Base-by-base conservation (phyloP, 2,797 vertebrate species). In the Rhadinocentrus ornatus region DNA sequence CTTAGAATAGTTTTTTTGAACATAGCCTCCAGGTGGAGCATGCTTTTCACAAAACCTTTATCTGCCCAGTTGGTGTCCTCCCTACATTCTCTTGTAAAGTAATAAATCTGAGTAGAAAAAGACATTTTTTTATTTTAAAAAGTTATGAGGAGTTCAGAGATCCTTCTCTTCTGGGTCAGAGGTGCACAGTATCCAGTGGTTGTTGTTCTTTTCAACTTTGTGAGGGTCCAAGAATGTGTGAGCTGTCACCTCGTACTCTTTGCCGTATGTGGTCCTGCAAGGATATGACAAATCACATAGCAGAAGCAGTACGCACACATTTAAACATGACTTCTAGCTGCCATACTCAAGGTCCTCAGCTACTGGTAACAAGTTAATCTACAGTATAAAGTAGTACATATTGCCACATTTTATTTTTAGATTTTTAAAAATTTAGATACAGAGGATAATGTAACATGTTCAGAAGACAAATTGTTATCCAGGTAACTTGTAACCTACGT, bases 131-230 rank as follows among this genome's bases (percentile, higher is more conserved):
- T 75, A 69, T 82, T 84, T 22, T 3, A 6, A 34, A 12, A 52
- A 3, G 0, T 39, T 37, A 55, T 32, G 41, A 53, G 66, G 79
- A 77, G 0, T 94, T 90, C 57, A 92, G 53, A 84, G 94, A 83
- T 20, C 85, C 81, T 50, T 76, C 13, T 84, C 52, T 12, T 86
- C 73, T 13, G 95, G 95, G 84, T 94, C 92, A 24, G 92, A 83
- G 11, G 95, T 96, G 69, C 96, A 93, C 44, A 98, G 63, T 34
- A 95, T 53, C 98, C 97, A 99, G 71, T 97, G 91, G 85, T 99
- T 99, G 76, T 89, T 92, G 15, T 95, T 92, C 86, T 90, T 90
- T 86, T 99, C 97, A 1, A 78, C 95, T 91, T 84, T 96, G 83
- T 95, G 96, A 7, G 92, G 85, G 59, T 99, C 93, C 82, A 97